Evolutionary conservation across 2,797 vertebrate species (phyloP).

Genomic region (Xenentodon cancila): DNA sequence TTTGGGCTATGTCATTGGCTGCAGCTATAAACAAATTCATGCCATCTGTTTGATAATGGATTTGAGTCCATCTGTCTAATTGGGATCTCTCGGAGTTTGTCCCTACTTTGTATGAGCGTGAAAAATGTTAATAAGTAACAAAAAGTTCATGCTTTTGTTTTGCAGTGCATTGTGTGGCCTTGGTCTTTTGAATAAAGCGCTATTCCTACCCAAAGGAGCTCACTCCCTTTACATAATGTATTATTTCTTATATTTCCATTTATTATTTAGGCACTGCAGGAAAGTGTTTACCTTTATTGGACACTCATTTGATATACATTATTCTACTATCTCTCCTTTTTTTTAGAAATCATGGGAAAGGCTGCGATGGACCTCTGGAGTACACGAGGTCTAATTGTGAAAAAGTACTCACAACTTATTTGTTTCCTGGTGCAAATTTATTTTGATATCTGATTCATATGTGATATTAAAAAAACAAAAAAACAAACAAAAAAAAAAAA

Average conservation of each 20-base stretch:
- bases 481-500: too few species aligned
- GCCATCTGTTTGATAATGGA: slow-evolving; percentile 68
- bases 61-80: slow-evolving; percentile 66
- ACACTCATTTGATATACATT: slow-evolving; percentile 29
- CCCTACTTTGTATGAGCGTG: slow-evolving; percentile 32
- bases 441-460: not conserved
- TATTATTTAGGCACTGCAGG: slow-evolving; percentile 60
- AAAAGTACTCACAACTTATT: not conserved
- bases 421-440: not conserved
- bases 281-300: slow-evolving; percentile 39
- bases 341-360: slow-evolving; percentile 14
- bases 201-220: slow-evolving; percentile 9
- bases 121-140: slow-evolving; percentile 15
- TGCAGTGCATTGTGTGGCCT: slow-evolving; percentile 9
- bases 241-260: slow-evolving; percentile 48
- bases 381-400: not conserved
- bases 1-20: slow-evolving; percentile 58
- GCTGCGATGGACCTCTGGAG: slow-evolving; percentile 2
- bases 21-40: slow-evolving; percentile 60
- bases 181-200: slow-evolving; percentile 12
- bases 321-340: slow-evolving; percentile 24
- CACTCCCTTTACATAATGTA: slow-evolving; percentile 22
- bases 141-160: slow-evolving; percentile 12
- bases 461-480: not conserved
- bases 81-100: slow-evolving; percentile 41